Percentiles rank a stretch among this genome's conserved stretches.
Conservation (phyloP, 2,113 vertebrate genomes). For the Rhombomys opimus region DNA sequence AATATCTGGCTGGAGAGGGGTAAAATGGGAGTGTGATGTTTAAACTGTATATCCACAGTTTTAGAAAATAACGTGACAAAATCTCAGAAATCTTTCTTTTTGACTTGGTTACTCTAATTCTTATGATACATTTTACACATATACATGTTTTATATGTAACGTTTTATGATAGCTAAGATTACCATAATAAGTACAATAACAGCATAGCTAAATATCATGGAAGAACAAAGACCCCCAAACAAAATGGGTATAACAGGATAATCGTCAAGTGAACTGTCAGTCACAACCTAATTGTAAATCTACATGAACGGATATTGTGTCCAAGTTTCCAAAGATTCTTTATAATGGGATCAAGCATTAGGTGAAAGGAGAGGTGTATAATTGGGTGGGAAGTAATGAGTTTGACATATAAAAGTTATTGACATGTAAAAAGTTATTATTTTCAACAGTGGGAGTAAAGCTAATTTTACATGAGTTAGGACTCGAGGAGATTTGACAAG, state of each 20-base stretch:
- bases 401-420: neutral
- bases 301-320: neutral
- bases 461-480: slow-evolving; percentile 9
- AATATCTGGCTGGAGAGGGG: neutral
- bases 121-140: neutral
- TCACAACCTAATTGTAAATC: neutral
- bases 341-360: neutral
- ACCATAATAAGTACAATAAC: neutral
- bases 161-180: neutral
- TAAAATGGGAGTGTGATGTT: neutral
- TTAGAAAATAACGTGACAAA: neutral
- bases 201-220: neutral
- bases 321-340: neutral
- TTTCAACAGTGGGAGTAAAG: neutral
- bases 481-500: neutral
- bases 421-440: neutral
- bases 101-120: neutral
- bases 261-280: neutral
- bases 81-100: neutral
- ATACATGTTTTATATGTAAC: neutral
- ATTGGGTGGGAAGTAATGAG: neutral
- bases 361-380: neutral
- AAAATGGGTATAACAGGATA: neutral
- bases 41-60: neutral
- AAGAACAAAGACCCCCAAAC: neutral